Evolutionary conservation across 2,797 vertebrate genomes (phyloP).

Genomic region (Lithobates sylvaticus): DNA sequence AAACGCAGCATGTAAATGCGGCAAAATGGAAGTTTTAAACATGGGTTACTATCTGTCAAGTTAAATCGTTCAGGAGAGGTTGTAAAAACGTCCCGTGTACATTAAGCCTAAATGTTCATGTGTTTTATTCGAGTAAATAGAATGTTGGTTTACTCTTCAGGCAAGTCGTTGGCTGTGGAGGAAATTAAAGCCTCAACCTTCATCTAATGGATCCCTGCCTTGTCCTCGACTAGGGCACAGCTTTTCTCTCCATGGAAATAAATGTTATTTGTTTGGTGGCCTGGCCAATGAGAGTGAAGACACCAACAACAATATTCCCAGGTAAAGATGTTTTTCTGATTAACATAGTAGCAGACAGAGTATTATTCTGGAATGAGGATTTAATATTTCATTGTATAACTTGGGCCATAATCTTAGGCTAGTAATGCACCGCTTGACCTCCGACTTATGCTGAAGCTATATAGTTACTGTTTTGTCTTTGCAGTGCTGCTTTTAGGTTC

Average conservation of each 20-base stretch:
- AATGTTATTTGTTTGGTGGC: conserved; percentile 95
- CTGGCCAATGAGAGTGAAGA: conserved; percentile 97
- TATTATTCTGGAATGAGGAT: not conserved
- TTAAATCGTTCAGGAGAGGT: too few relatives aligned
- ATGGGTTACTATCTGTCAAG: too few relatives aligned
- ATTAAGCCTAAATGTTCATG: too few relatives aligned
- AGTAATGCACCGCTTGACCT: too few relatives aligned
- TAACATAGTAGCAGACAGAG: not conserved
- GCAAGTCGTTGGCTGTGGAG: conserved; percentile 98
- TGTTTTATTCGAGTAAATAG: not conserved
- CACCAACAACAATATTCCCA: conserved; percentile 91
- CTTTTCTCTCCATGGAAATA: conserved; percentile 91
- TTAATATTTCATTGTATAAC: not conserved
- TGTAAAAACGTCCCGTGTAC: too few relatives aligned
- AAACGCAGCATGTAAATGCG: too few relatives aligned
- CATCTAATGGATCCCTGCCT: conserved; percentile 83
- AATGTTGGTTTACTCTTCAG: conserved; percentile 71
- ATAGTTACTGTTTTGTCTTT: too few relatives aligned
- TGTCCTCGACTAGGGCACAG: conserved; percentile 96
- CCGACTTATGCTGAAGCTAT: too few relatives aligned
- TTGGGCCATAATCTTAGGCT: too few relatives aligned
- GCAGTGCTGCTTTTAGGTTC: too few relatives aligned
- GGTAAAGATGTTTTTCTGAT: conserved; percentile 74
- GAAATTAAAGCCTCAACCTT: conserved; percentile 90
- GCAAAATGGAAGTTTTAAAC: too few relatives aligned